Evolutionary conservation across 2,888 invertebrate species (phyloP).

Genomic region (Melanchra persicariae): DNA sequence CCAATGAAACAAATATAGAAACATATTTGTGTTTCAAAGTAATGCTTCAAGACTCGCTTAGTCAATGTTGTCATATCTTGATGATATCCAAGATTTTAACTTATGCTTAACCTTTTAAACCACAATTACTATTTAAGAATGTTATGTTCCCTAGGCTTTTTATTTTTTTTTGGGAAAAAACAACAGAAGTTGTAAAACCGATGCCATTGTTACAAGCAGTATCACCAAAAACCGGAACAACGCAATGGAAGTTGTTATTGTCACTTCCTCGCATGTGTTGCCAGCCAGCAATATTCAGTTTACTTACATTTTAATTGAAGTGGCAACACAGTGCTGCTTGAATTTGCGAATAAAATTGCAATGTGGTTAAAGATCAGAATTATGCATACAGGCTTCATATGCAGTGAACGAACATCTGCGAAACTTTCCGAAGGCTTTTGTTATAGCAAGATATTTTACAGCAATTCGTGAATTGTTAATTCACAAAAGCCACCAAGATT

Average conservation of each 20-base stretch:
- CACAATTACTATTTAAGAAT: not conserved
- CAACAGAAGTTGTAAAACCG: not conserved
- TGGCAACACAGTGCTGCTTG: conserved; percentile 17
- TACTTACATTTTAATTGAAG: conserved; percentile 35
- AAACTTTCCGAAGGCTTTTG: not conserved
- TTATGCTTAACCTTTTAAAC: not conserved
- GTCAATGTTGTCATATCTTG: too few relatives aligned
- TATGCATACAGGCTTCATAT: conserved; percentile 28
- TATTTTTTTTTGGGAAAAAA: not conserved
- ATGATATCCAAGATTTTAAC: too few relatives aligned
- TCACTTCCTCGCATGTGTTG: conserved; percentile 33
- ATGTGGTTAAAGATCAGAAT: conserved; percentile 31
- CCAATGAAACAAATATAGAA: too few relatives aligned
- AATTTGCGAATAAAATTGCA: conserved; percentile 23
- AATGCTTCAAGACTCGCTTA: too few relatives aligned
- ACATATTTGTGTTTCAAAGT: too few relatives aligned
- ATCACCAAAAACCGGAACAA: conserved; percentile 31
- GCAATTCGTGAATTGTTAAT: not conserved
- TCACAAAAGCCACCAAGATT: not conserved
- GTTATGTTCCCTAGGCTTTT: not conserved
- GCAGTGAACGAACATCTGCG: conserved; percentile 16
- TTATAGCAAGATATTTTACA: not conserved
- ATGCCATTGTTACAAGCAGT: conserved; percentile 17
- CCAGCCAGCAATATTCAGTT: conserved; percentile 37
- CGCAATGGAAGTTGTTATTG: conserved; percentile 44